Conservation (phyloP, 1,140 invertebrate species). For the Drosophila tsacasi region DNA sequence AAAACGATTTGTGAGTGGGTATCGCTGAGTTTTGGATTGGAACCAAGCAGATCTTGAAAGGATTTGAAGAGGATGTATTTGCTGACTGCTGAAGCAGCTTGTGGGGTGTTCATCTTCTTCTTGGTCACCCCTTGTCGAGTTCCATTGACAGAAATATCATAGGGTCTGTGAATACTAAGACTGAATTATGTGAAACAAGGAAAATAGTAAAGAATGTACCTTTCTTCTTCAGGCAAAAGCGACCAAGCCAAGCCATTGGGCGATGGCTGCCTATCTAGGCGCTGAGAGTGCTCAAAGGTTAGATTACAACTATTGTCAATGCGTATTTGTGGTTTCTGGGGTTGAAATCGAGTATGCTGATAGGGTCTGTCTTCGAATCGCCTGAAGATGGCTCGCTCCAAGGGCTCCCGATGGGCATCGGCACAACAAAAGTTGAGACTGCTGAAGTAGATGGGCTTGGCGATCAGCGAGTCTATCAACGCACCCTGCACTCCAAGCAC, state of each 20-base stretch:
- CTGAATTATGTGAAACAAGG: neutral
- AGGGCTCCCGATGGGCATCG: constrained; percentile 87
- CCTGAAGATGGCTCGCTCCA: constrained; percentile 89
- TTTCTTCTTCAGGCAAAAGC: constrained; percentile 84
- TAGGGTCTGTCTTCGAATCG: constrained; percentile 84
- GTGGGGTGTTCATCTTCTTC: constrained; percentile 87
- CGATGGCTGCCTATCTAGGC: constrained; percentile 86
- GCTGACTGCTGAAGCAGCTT: constrained; percentile 87
- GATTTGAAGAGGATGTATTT: constrained; percentile 88
- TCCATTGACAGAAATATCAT: constrained; percentile 92
- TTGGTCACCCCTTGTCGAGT: constrained; percentile 93
- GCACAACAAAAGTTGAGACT: constrained; percentile 90
- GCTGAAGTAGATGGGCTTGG: constrained; percentile 89
- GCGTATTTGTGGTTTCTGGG: constrained; percentile 70
- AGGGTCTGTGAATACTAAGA: constrained; percentile 84
- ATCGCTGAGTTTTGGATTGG: constrained; percentile 62
- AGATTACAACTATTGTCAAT: constrained; percentile 77
- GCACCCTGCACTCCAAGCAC: constrained; percentile 93
- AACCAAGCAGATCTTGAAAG: constrained; percentile 86
- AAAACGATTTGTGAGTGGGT: constrained; percentile 50
- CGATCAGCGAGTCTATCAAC: constrained; percentile 90
- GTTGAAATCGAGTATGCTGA: constrained; percentile 69
- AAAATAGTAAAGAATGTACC: constrained; percentile 86
- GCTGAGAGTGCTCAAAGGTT: constrained; percentile 86
- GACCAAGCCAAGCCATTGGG: constrained; percentile 88